Percentiles rank a stretch among this genome's conserved stretches.
phyloP scores from a whole-genome alignment of 2,113 vertebrate species.

The Atractosteus spatula region DNA sequence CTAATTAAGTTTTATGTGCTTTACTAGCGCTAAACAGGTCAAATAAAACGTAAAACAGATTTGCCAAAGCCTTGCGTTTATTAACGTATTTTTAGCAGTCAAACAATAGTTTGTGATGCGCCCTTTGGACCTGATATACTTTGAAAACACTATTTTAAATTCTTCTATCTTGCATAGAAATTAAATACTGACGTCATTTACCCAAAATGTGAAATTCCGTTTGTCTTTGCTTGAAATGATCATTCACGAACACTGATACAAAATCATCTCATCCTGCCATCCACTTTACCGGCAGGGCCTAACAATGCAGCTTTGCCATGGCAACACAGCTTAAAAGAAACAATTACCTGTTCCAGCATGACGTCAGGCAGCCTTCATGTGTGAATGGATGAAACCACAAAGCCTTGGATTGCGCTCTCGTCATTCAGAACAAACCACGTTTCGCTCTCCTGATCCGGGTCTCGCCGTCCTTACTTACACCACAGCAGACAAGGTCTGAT shows the following conservation, averaged over 20 bases:
- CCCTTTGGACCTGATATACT: conserved; percentile 49
- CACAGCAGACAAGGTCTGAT: too few relatives aligned
- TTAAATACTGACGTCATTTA: conserved; percentile 27
- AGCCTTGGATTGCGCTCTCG: background rate
- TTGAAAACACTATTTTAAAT: conserved; percentile 40
- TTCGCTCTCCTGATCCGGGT: conserved; percentile 9
- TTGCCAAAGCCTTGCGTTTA: too few relatives aligned
- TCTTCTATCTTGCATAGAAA: conserved; percentile 27
- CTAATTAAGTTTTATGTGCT: too few relatives aligned
- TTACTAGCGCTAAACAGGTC: too few relatives aligned
- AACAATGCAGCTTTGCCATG: conserved; percentile 54
- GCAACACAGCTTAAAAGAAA: conserved; percentile 49
- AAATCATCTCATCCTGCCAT: conserved; percentile 30
- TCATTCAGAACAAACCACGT: background rate
- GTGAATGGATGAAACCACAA: conserved; percentile 38
- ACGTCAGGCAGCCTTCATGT: conserved; percentile 57
- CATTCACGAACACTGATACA: conserved; percentile 34
- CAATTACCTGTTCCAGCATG: conserved; percentile 35
- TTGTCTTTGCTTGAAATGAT: background rate
- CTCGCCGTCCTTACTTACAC: too few relatives aligned
- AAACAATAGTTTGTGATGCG: conserved; percentile 50
- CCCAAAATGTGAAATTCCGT: background rate
- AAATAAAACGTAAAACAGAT: too few relatives aligned
- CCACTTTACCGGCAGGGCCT: conserved; percentile 47
- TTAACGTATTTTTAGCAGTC: conserved; percentile 52